Percentiles rank a stretch among this genome's conserved stretches.
These are phyloP conservation scores for Furcifer pardalis DNA, from an alignment of 2,797 vertebrate genomes.

Conservation along the genomic window DNA sequence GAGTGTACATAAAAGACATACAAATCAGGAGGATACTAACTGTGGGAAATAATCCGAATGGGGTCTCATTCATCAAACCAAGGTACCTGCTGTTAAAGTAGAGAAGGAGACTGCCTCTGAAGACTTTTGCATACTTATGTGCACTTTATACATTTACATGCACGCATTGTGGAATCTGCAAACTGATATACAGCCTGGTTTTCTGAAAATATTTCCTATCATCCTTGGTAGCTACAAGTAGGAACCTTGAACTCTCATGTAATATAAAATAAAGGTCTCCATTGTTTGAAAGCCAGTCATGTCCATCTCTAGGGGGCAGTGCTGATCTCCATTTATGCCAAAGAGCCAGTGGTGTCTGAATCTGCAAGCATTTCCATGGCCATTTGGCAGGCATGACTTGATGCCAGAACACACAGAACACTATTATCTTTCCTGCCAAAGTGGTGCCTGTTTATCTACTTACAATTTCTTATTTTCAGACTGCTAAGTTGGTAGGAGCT, in stretches of 20 bases:
- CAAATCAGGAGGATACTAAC: background rate
- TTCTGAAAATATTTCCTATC: background rate
- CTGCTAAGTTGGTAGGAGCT: no score
- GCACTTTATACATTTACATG: background rate
- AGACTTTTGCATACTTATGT: background rate
- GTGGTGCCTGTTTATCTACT: no score
- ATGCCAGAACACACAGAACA: no score
- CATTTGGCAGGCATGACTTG: no score
- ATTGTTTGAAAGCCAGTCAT: no score
- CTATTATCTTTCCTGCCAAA: no score
- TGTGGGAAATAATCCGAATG: background rate
- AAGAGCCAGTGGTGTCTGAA: no score
- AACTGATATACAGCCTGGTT: background rate
- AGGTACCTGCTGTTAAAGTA: background rate
- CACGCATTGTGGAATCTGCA: background rate
- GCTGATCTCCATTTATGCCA: no score
- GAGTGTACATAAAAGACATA: background rate
- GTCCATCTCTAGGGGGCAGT: no score
- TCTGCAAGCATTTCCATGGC: no score
- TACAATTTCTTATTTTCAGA: no score
- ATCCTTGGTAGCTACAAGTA: background rate
- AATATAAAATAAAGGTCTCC: no score
- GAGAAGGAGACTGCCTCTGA: background rate
- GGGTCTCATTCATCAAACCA: background rate
- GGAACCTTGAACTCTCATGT: background rate